These are phyloP conservation scores for Microchrysa polita DNA, from an alignment of 2,888 invertebrate species.

Conservation along the genomic window DNA sequence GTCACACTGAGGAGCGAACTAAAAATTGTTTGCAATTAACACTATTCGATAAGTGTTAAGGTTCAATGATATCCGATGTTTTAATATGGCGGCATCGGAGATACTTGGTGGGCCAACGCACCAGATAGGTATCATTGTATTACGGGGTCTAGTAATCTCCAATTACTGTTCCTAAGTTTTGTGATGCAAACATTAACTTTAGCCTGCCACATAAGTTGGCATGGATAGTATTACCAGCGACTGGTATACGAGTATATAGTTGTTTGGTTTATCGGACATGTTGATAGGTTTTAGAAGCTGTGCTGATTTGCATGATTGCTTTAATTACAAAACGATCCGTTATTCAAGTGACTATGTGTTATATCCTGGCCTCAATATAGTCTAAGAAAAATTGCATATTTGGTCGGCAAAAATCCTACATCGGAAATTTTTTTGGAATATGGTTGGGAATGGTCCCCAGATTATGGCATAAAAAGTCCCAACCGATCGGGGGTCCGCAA, in stretches of 20 bases:
- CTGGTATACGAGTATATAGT: neutral
- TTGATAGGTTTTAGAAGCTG: constrained; percentile 1
- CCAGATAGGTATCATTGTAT: constrained; percentile 5
- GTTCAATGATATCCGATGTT: neutral
- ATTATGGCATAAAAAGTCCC: too few species aligned
- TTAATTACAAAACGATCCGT: neutral
- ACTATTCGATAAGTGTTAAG: constrained; percentile 8
- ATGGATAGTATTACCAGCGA: neutral
- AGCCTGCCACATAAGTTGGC: constrained; percentile 20
- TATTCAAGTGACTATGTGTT: too few species aligned
- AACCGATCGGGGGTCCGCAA: too few species aligned
- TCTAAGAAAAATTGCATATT: too few species aligned
- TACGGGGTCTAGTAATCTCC: constrained; percentile 7
- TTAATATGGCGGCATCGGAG: too few species aligned
- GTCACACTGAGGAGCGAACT: neutral
- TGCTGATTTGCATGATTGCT: neutral
- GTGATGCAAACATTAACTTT: constrained; percentile 9
- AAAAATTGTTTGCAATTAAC: constrained; percentile 8
- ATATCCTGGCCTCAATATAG: too few species aligned
- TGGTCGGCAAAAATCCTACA: too few species aligned
- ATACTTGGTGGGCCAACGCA: too few species aligned
- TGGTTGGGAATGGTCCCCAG: too few species aligned
- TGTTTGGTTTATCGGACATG: neutral
- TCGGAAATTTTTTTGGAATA: too few species aligned
- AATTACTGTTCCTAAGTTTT: constrained; percentile 7